A percentile compares a stretch with the other conserved stretches of the same genome.
These are phyloP conservation scores for Ceyx melanurus DNA, from an alignment of 2,113 vertebrate genomes.

Conservation along the genomic window DNA sequence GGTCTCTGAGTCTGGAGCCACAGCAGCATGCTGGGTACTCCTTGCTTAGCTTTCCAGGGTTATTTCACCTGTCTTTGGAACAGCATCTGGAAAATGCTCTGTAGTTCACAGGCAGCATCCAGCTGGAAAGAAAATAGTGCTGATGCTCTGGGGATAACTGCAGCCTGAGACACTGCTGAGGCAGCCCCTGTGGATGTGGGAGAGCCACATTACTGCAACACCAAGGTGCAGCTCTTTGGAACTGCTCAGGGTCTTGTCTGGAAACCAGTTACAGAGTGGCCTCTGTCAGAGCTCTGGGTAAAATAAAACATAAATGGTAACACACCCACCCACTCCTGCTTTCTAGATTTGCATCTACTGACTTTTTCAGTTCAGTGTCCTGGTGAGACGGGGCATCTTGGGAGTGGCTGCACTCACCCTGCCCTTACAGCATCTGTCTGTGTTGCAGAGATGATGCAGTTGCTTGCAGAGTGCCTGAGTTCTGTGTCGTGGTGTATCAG, in stretches of 20 bases:
- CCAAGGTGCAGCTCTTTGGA: background rate
- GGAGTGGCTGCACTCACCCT: background rate
- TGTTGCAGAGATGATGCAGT: background rate
- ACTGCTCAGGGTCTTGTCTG: background rate
- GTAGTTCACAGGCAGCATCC: background rate
- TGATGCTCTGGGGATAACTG: background rate
- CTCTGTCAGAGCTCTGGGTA: background rate
- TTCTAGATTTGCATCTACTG: background rate
- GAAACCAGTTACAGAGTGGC: background rate
- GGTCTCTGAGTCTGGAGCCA: background rate
- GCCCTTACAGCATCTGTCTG: background rate
- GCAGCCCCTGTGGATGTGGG: background rate
- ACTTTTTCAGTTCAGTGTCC: background rate
- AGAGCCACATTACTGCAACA: rapidly evolving
- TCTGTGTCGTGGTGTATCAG: background rate
- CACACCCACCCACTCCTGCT: background rate
- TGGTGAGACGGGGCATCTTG: background rate
- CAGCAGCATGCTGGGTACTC: background rate
- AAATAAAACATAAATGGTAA: background rate
- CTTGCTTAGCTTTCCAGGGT: background rate
- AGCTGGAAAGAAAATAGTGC: background rate
- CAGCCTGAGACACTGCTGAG: background rate
- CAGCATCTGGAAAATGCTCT: background rate
- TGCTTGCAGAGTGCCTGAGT: background rate
- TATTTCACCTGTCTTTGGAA: background rate